Base-by-base conservation (phyloP, 2,797 vertebrate species). In the Sebastiscus albofasciatus region DNA sequence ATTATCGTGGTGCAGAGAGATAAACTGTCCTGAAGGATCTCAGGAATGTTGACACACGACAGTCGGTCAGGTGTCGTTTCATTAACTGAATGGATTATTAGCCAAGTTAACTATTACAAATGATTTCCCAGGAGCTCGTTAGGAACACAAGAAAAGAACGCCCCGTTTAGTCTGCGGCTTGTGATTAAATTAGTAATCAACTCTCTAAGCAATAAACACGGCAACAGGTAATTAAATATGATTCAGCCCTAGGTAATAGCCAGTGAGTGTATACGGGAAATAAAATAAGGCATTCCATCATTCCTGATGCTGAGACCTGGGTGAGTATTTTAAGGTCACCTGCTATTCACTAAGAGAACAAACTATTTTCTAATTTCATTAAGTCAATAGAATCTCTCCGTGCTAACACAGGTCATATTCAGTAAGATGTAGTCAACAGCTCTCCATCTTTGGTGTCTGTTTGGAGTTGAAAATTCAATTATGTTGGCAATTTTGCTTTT, bases 91-190 rank as follows among this genome's bases (percentile, higher is more conserved):
- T 29, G 71, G 72, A 80, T 91, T 85, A 89, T 87, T 80, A 80
- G 71, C 29, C 68, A 60, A 22, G 65, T 77, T 84, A 77, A 77
- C 80, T 24, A 61, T 64, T 75, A 27, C 33, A 81, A 91, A 92
- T 88, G 82, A 93, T 94, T 94, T 94, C 94, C 92, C 90, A 2
- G 12, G 80, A 77, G 89, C 82, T 79, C 12, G 3, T 80, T 79
- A 60, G 52, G 72, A 85, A 77, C 56, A 65, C 59, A 74, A 67
- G 71, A 64, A 90, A 86, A 33, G 34, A 72, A 52, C 18, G 3
- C 24, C 52, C 54, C 26, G 85, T 90, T 60, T 86, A 88, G 77
- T 82, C 62, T 75, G 62, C 69, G 85, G 60, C 77, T 82, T 59
- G 54, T 72, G 75, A 90, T 91, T 91, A 83, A 90, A 93, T 93